Evolutionary conservation across 1,140 invertebrate genomes (phyloP).

Genomic region (Macrocentrus cingulum): DNA sequence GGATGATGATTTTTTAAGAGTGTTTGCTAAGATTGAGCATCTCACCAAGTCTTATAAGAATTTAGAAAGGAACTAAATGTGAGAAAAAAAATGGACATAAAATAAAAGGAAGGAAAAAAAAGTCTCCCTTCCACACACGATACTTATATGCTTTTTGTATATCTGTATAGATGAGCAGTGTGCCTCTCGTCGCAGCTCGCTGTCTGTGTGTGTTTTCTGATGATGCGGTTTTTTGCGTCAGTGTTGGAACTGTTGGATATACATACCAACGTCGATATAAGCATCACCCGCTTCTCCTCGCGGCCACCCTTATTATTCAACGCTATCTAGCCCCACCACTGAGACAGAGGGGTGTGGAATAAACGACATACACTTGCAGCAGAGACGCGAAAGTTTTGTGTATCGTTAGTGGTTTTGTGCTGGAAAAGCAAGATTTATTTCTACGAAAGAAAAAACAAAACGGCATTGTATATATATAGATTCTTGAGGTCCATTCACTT

Average conservation of each 20-base stretch:
- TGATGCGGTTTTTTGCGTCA: neutral
- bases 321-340: constrained; percentile 16
- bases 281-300: too few species aligned
- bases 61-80: constrained; percentile 27
- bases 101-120: too few species aligned
- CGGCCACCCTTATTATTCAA: constrained; percentile 23
- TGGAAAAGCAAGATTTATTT: neutral
- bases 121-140: too few species aligned
- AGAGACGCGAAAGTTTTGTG: neutral
- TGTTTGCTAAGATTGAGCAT: constrained; percentile 58
- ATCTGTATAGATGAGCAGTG: too few species aligned
- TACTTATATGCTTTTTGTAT: too few species aligned
- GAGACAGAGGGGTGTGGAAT: constrained; percentile 12
- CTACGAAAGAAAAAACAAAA: neutral
- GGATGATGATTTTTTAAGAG: constrained; percentile 56
- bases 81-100: too few species aligned
- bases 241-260: too few species aligned
- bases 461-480: too few species aligned
- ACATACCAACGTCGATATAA: constrained; percentile 6
- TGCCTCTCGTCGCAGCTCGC: neutral
- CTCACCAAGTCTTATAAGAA: constrained; percentile 55
- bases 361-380: neutral
- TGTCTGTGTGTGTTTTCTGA: neutral
- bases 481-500: neutral
- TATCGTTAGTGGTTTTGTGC: neutral